Base-by-base conservation (phyloP, 2,888 invertebrate species). In the Thyatira batis region DNA sequence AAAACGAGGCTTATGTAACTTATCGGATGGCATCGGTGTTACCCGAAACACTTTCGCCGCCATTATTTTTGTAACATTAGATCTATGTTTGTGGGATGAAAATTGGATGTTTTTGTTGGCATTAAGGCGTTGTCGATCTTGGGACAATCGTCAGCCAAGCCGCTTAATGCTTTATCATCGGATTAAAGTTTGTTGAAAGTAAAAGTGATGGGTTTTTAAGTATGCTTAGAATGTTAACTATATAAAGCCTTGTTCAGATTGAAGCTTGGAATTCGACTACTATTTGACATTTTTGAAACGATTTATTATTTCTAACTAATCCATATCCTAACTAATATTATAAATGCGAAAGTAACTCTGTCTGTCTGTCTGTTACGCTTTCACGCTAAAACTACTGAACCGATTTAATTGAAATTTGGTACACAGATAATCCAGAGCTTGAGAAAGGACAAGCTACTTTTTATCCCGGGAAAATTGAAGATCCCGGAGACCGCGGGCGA, bases 1-100 rank as follows among this genome's bases (percentile, higher is more conserved):
- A 52, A 55, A 58, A 50, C 52, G 53, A 39, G 39, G 39, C 27
- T 48, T 48, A 28, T 27, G 48, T 48, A 27, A 48, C 27, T 48
- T 48, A 48, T 48, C 48, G 25, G 20, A 17, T 17, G 20, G 10
- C 54, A 84, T 83, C 82, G 71, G 84, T 79, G 84, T 83, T 71
- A 67, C 76, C 55, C 73, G 72, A 76, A 80, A 83, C 84, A 82
- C 84, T 82, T 80, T 76, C 63, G 67, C 72, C 60, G 79, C 71
- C 74, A 81, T 79, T 82, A 80, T 83, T 80, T 73, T 69, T 65
- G 80, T 76, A 82, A 81, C 71, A 73, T 76, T 69, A 78, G 62
- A 76, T 69, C 61, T 50, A 53, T 74, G 77, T 79, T 77, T 77
- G 72, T 54, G 50, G 51, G 50, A 48, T 33, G 48, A 17, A 33